Conservation (phyloP, 2,113 vertebrate species). For the Papio anubis region DNA sequence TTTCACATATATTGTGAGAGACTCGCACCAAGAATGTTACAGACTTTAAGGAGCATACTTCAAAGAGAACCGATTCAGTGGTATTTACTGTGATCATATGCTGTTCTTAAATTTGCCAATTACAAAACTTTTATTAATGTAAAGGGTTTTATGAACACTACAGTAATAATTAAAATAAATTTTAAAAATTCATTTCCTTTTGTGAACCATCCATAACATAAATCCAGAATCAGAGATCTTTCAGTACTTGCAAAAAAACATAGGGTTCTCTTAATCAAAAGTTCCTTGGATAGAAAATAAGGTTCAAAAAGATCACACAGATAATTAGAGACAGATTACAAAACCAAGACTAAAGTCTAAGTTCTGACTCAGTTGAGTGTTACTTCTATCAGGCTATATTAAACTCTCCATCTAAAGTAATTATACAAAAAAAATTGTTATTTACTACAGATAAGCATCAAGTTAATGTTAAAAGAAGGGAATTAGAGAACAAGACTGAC, state of each 20-base stretch:
- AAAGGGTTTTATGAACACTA: constrained; percentile 18
- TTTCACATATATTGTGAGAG: not conserved
- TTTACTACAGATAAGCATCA: not conserved
- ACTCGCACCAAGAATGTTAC: not conserved
- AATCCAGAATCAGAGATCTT: not conserved
- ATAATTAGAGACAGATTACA: not conserved
- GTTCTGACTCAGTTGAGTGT: not conserved
- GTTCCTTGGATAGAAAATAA: not conserved
- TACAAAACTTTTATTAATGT: not conserved
- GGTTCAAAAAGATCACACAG: not conserved
- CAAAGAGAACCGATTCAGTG: not conserved
- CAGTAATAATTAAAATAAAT: constrained; percentile 16
- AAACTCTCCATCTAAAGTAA: not conserved
- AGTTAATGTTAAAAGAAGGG: not conserved
- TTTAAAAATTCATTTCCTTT: not conserved
- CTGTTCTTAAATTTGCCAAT: not conserved
- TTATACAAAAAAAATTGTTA: not conserved
- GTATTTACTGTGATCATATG: not conserved
- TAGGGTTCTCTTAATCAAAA: not conserved
- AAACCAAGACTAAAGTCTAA: not conserved
- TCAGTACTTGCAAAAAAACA: not conserved
- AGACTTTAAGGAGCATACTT: not conserved
- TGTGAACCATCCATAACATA: not conserved
- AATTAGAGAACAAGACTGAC: not conserved
- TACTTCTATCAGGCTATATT: not conserved